phyloP scores from a whole-genome alignment of 2,888 invertebrate genomes.

The Stenodema calcarata region DNA sequence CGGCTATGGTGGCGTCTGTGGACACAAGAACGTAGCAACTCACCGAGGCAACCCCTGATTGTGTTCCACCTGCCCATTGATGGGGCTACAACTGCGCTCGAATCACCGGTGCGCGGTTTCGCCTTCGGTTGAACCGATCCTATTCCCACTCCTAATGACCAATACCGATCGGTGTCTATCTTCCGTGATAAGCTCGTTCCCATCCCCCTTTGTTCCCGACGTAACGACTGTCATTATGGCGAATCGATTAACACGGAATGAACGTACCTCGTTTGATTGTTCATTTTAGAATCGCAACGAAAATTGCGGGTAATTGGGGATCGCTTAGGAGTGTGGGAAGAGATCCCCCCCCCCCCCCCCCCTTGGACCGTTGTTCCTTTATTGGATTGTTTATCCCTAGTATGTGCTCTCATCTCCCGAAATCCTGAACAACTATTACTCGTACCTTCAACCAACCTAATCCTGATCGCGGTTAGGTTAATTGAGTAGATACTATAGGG shows the following conservation, averaged over 20 bases:
- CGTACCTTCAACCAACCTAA: too few species aligned
- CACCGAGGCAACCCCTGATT: background rate
- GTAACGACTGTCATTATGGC: background rate
- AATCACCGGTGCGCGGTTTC: constrained; percentile 17
- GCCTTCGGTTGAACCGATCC: background rate
- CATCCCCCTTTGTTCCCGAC: background rate
- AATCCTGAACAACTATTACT: too few species aligned
- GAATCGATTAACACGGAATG: background rate
- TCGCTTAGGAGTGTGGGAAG: background rate
- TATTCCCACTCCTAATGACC: constrained; percentile 7
- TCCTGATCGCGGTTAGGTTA: too few species aligned
- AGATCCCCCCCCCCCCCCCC: background rate
- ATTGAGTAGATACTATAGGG: too few species aligned
- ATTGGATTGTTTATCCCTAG: too few species aligned
- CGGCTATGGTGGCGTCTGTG: background rate
- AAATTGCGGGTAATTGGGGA: background rate
- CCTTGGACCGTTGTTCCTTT: background rate
- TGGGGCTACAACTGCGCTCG: background rate
- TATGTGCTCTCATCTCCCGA: background rate
- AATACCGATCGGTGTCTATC: background rate
- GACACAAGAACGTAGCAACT: background rate
- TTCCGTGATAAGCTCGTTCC: background rate
- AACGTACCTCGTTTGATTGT: background rate
- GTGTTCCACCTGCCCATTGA: background rate
- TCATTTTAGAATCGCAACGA: background rate